Base-by-base conservation (phyloP, 1,140 invertebrate species). In the Heliconius eleuchia region DNA sequence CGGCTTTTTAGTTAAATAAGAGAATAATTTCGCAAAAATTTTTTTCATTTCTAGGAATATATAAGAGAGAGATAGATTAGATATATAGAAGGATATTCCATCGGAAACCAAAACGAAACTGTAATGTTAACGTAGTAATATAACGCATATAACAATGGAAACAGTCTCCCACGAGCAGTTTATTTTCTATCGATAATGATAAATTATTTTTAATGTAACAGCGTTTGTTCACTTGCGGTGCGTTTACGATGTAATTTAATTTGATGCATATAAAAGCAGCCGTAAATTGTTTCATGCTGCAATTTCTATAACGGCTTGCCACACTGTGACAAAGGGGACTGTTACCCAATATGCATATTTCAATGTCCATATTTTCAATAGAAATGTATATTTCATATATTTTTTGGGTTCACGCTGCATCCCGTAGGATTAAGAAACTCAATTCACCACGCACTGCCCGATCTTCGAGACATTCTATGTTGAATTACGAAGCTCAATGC, bases 161-260 rank as follows among this genome's bases (percentile, higher is more conserved):
- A 66, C 4, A 66, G n/a, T 23, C 3, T 57, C n/a, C 0, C 19
- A 9, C 55, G 11, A n/a, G 19, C n/a, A 57, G 60, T 66, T 66
- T 66, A 66, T 30, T 16, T 30, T 66, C 27, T 66, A 66, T 66
- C 60, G 60, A 66, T 66, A 66, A 30, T 27, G 27, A 66, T 66
- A 66, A 66, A 66, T 66, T 66, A 30, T 66, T 66, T 66, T 66
- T 27, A 66, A 66, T 30, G 11, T 66, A 66, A 66, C 60, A 66
- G 30, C 60, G 60, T 30, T 66, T 66, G 60, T n/a, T 66, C 60
- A 16, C 60, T 66, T 11, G 60, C 60, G 23, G 60, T 30, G 60
- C 23, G 60, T 66, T 30, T 66, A 66, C 60, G 13, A 66, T 30
- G 60, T 66, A 66, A 66, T 66, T 66, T 66, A 66, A 66, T 30